Evolutionary conservation across 2,888 invertebrate species (phyloP).

Genomic region (Poecilobothrus nobilitatus): DNA sequence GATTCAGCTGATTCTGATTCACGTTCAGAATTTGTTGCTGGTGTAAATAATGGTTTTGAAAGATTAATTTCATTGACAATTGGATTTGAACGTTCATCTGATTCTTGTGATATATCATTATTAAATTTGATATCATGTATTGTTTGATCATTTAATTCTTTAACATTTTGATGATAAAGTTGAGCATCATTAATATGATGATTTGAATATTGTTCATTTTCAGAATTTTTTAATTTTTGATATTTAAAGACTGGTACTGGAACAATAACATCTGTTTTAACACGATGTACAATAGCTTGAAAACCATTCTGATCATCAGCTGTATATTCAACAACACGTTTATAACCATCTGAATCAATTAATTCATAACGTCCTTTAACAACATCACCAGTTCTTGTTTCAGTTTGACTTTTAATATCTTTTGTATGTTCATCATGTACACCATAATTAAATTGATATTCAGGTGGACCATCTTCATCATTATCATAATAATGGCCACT

Average conservation of each 20-base stretch:
- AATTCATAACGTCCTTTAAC: conserved; percentile 40
- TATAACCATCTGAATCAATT: conserved; percentile 38
- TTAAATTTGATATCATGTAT: neutral
- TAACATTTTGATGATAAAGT: neutral
- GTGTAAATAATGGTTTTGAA: neutral
- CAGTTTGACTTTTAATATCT: conserved; percentile 39
- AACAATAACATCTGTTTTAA: conserved; percentile 27
- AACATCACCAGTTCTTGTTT: conserved; percentile 39
- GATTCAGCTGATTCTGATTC: neutral
- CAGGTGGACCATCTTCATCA: conserved; percentile 39
- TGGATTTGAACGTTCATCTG: neutral
- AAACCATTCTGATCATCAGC: conserved; percentile 39
- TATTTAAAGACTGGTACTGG: conserved; percentile 16
- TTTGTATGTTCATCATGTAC: conserved; percentile 38
- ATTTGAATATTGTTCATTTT: too few species aligned
- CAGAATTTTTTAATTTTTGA: neutral
- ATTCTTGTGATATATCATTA: neutral
- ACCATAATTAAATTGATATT: conserved; percentile 35
- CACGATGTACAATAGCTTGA: conserved; percentile 38
- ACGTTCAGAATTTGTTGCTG: neutral
- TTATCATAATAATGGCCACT: conserved; percentile 23
- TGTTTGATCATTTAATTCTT: neutral
- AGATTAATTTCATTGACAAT: too few species aligned
- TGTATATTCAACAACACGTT: conserved; percentile 36
- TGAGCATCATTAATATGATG: too few species aligned